phyloP scores from a whole-genome alignment of 2,797 vertebrate species.

The Pangasius larnaudii region DNA sequence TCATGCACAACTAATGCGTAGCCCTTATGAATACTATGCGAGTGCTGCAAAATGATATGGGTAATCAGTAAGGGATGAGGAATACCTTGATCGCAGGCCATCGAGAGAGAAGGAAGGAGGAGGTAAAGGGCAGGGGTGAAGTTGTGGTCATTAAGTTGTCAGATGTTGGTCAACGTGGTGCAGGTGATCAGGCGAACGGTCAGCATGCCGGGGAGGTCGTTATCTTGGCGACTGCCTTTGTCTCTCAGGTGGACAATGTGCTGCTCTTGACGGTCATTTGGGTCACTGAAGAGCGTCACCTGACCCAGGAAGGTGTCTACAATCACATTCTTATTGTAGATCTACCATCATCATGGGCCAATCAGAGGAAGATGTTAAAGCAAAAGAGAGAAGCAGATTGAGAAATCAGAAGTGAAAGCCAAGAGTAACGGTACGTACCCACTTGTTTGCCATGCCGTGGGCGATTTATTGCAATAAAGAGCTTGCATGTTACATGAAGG shows the following conservation, averaged over 20 bases:
- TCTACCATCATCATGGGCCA: slow-evolving; percentile 69
- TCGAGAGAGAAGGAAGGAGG: slow-evolving; percentile 32
- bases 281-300: slow-evolving; percentile 84
- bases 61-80: not conserved
- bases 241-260: slow-evolving; percentile 92
- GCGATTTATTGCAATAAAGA: not conserved
- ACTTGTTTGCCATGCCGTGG: not conserved
- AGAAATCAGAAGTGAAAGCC: slow-evolving; percentile 29
- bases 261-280: slow-evolving; percentile 84
- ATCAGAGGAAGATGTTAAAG: slow-evolving; percentile 28
- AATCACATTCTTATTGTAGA: slow-evolving; percentile 95
- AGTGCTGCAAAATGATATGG: slow-evolving; percentile 43
- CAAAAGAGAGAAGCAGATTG: slow-evolving; percentile 34
- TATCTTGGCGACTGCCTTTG: slow-evolving; percentile 83
- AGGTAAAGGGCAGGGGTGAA: slow-evolving; percentile 19
- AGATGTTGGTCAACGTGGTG: slow-evolving; percentile 85
- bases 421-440: slow-evolving; percentile 8
- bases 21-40: slow-evolving; percentile 78
- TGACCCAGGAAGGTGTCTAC: slow-evolving; percentile 96
- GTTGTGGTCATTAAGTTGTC: slow-evolving; percentile 55
- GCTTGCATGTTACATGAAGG: not conserved
- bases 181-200: slow-evolving; percentile 87
- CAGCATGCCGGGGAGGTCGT: slow-evolving; percentile 86
- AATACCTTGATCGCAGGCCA: slow-evolving; percentile 17
- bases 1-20: slow-evolving; percentile 67